Conservation (phyloP, 2,113 vertebrate genomes). For the Ageneiosus marmoratus region DNA sequence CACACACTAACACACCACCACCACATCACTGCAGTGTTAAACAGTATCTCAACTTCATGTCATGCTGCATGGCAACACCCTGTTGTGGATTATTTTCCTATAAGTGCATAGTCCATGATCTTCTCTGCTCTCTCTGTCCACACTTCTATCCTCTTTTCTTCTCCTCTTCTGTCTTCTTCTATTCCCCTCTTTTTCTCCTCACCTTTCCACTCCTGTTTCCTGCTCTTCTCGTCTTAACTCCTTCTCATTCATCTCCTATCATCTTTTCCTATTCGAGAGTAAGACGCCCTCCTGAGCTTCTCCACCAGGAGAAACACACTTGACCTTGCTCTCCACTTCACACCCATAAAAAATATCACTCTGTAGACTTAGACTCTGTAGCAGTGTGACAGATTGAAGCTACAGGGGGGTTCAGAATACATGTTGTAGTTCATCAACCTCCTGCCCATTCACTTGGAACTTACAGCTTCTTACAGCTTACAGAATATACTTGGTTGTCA, state of each 20-base stretch:
- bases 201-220: background rate
- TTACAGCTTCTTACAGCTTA: background rate
- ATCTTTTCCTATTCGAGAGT: background rate
- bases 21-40: too few relatives aligned
- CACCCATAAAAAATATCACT: background rate
- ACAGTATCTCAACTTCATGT: too few relatives aligned
- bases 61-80: background rate
- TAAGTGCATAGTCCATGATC: background rate
- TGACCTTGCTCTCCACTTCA: background rate
- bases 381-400: background rate
- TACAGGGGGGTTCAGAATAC: background rate
- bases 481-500: background rate
- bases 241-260: background rate
- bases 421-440: slow-evolving; percentile 15
- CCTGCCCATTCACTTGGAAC: background rate
- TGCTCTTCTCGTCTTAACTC: background rate
- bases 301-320: background rate
- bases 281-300: background rate
- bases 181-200: background rate
- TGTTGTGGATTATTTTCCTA: background rate
- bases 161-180: background rate
- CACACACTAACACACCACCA: too few relatives aligned
- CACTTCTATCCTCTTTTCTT: background rate
- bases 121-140: background rate
- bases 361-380: background rate